Evolutionary conservation across 1,140 invertebrate species (phyloP).

Genomic region (Colletes latitarsis): DNA sequence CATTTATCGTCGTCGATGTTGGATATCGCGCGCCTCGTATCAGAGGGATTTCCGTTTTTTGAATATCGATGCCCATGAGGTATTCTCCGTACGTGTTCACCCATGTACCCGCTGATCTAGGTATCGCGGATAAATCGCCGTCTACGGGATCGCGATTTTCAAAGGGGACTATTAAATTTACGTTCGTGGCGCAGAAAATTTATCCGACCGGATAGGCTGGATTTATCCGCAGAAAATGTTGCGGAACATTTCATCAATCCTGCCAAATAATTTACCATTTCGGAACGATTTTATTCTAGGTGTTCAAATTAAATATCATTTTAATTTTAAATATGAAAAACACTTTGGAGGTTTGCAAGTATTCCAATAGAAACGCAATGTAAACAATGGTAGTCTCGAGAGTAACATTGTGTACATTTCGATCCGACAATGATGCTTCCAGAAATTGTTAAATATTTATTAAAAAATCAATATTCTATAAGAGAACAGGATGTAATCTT

Average conservation of each 20-base stretch:
- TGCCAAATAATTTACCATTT: not conserved
- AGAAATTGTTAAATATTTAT: no score
- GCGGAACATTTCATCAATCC: not conserved
- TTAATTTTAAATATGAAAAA: no score
- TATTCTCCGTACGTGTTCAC: slow-evolving; percentile 44
- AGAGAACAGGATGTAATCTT: no score
- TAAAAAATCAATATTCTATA: no score
- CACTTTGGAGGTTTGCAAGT: no score
- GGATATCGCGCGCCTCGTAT: slow-evolving; percentile 46
- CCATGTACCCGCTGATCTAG: slow-evolving; percentile 8
- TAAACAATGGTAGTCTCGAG: no score
- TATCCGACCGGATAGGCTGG: not conserved
- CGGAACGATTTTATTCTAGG: no score
- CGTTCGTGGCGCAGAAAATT: slow-evolving; percentile 4
- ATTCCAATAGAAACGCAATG: no score
- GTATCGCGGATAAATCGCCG: slow-evolving; percentile 25
- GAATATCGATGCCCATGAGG: slow-evolving; percentile 58
- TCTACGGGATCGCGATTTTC: slow-evolving; percentile 32
- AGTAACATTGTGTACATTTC: no score
- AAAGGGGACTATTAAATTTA: slow-evolving; percentile 22
- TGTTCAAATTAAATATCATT: no score
- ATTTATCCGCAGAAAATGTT: not conserved
- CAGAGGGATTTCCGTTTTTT: slow-evolving; percentile 51
- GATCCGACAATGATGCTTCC: no score
- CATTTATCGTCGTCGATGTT: slow-evolving; percentile 60